These are phyloP conservation scores for Melinaea marsaeus DNA, from an alignment of 2,888 invertebrate genomes.

Conservation along the genomic window DNA sequence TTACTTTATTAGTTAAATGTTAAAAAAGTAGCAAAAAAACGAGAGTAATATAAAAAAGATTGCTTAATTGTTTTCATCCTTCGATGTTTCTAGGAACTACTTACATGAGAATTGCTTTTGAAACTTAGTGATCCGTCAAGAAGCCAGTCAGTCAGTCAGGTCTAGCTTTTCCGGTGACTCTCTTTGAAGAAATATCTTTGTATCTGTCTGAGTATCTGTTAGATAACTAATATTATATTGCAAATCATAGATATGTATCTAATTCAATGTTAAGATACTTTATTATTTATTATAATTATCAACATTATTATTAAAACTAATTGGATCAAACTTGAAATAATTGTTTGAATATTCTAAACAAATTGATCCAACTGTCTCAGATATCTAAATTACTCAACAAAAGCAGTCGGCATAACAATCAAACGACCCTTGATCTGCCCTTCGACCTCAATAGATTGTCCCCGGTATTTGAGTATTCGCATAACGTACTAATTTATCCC, in stretches of 20 bases:
- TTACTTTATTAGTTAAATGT: too few species aligned
- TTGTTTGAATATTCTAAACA: too few species aligned
- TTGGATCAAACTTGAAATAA: too few species aligned
- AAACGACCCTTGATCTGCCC: not conserved
- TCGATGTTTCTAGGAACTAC: constrained; percentile 7
- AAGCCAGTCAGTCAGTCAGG: not conserved
- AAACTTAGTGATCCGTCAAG: constrained; percentile 13
- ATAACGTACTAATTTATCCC: constrained; percentile 4
- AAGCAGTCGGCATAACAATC: not conserved
- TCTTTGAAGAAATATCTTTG: too few species aligned
- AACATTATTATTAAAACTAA: too few species aligned
- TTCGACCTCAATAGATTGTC: constrained; percentile 2
- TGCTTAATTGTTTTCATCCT: constrained; percentile 10
- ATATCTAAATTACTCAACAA: not conserved
- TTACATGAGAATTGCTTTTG: constrained; percentile 19
- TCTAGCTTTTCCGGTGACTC: too few species aligned
- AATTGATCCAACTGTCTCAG: not conserved
- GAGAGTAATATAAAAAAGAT: not conserved
- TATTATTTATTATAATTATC: too few species aligned
- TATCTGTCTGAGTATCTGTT: too few species aligned
- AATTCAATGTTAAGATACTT: too few species aligned
- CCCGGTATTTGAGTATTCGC: not conserved
- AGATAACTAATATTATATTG: too few species aligned
- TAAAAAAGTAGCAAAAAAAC: too few species aligned
- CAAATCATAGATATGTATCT: too few species aligned